Base-by-base conservation (phyloP, 2,113 vertebrate species). In the Pomatostomus ruficeps region DNA sequence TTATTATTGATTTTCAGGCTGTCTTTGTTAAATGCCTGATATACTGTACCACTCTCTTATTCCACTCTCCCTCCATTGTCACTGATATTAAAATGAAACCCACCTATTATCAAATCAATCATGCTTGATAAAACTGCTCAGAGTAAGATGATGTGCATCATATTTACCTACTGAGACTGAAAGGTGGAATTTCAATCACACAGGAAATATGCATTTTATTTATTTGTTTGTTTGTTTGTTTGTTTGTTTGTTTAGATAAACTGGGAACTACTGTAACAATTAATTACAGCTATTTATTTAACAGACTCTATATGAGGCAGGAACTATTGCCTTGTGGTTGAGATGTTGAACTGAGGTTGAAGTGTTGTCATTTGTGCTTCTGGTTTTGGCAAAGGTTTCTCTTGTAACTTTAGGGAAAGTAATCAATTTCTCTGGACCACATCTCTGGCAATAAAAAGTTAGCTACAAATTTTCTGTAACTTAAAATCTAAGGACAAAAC, bases 1-100 rank as follows among this genome's bases (percentile, higher is more conserved):
- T 98, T 97, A 97, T 97, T 98, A 98, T 97, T 97, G 97, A 98
- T 97, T 98, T 98, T 97, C 67, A 96, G 90, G 75, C 93, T 96
- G 95, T 97, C 97, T 98, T 97, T 67, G 38, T 98, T 98, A 98
- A 98, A 96, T 95, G 97, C 80, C 94, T 97, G 95, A 97, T 97
- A 97, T 93, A 95, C 81, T 96, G 94, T 94, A 96, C 77, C 75
- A 92, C 59, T 96, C 25, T 96, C 89, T 96, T 93, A 95, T 95
- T 95, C 63, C 70, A 70, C 45, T 97, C 88, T 97, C 90, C 85
- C 66, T 96, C 85, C 85, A 77, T 96, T 97, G 93, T 97, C 96
- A 89, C 74, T 86, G 93, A 96, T 94, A 97, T 97, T 96, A 94
- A 97, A 98, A 97, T 95, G 92, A 98, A 98, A 97, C 89, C 96